These are phyloP conservation scores for Rhombomys opimus DNA, from an alignment of 2,113 vertebrate genomes.

Conservation along the genomic window DNA sequence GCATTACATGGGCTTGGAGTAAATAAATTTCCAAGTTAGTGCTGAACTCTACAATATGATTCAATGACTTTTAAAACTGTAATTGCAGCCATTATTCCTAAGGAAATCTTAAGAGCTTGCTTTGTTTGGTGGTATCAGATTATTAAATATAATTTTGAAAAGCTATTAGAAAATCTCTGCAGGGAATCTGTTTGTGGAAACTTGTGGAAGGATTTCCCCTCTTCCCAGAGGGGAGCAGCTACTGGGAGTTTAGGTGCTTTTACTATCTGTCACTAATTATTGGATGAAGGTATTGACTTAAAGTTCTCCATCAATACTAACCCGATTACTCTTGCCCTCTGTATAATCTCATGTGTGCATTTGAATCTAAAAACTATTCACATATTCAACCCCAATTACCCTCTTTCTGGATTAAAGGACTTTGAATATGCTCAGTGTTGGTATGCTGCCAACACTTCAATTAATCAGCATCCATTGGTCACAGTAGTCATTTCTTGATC, in stretches of 20 bases:
- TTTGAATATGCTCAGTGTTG: not conserved
- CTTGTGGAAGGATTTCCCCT: not conserved
- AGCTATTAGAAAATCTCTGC: not conserved
- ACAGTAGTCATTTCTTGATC: not conserved
- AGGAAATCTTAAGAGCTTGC: not conserved
- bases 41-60: not conserved
- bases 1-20: not conserved
- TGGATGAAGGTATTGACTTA: not conserved
- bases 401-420: not conserved
- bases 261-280: not conserved
- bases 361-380: not conserved
- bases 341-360: not conserved
- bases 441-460: not conserved
- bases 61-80: not conserved
- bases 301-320: not conserved
- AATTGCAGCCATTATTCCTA: not conserved
- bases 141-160: not conserved
- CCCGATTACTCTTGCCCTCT: not conserved
- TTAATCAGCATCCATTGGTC: not conserved
- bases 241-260: not conserved
- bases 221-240: not conserved
- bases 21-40: not conserved
- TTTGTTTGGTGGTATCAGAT: not conserved
- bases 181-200: not conserved
- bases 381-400: not conserved